These are phyloP conservation scores for Orbicella faveolata DNA, from an alignment of 64 coral and sea anemone species.

Conservation along the genomic window DNA sequence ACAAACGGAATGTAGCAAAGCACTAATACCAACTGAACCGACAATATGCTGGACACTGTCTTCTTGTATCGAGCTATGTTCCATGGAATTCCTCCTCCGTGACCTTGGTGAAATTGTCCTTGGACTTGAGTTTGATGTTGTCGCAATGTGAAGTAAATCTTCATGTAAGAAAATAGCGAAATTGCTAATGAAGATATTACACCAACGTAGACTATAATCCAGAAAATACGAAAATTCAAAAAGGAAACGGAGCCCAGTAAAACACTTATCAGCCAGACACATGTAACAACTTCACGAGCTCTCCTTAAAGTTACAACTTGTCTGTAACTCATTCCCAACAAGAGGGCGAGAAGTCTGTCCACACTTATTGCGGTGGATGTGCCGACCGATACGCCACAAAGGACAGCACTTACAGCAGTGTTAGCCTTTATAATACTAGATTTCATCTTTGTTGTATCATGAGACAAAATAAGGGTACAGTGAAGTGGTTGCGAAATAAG, in stretches of 20 bases:
- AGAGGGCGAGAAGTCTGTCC: not conserved
- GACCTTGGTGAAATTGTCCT: not conserved
- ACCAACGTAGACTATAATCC: not conserved
- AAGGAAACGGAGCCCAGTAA: not conserved
- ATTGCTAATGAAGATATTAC: not conserved
- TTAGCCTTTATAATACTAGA: too few species aligned
- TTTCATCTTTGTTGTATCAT: not conserved
- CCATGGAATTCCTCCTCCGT: not conserved
- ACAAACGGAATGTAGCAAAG: not conserved
- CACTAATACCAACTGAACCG: not conserved
- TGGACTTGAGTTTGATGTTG: not conserved
- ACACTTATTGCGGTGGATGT: not conserved
- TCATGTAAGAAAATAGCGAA: not conserved
- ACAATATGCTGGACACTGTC: not conserved
- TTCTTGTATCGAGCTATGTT: constrained; percentile 13
- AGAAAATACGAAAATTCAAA: not conserved
- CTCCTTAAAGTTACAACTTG: not conserved
- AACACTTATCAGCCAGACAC: not conserved
- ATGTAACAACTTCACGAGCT: not conserved
- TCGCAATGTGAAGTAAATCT: not conserved
- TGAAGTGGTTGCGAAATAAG: not conserved
- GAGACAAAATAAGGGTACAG: not conserved
- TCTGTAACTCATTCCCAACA: not conserved
- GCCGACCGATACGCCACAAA: not conserved
- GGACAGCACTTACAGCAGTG: not conserved